These are phyloP conservation scores for Chloropsis cyanopogon DNA, from an alignment of 2,113 vertebrate genomes.

Conservation along the genomic window DNA sequence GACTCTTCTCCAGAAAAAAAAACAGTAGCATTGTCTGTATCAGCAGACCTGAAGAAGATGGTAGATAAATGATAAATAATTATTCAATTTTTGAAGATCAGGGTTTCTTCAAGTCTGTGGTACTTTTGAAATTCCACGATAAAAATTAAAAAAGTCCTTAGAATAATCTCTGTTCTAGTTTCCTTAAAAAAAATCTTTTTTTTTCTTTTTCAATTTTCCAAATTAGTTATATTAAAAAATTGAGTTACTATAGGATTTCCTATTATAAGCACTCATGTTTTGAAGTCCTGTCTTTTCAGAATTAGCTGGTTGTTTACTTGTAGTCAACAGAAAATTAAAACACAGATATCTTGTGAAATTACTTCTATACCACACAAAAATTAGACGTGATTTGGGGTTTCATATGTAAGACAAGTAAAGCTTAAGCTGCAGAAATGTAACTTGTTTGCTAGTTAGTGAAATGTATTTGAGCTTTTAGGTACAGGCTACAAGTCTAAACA, in stretches of 20 bases:
- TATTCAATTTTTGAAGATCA: neutral
- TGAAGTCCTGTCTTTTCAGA: neutral
- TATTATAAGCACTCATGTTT: neutral
- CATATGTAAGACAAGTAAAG: neutral
- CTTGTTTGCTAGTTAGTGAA: neutral
- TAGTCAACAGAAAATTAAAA: neutral
- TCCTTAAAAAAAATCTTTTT: neutral
- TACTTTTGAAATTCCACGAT: neutral
- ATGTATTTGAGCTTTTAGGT: neutral
- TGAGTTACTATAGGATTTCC: neutral
- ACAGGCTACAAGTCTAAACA: neutral
- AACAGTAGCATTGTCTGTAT: neutral
- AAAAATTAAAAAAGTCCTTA: neutral
- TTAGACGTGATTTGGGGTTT: neutral
- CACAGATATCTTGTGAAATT: neutral
- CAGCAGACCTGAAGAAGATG: neutral
- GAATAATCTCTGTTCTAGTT: neutral
- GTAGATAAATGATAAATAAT: neutral
- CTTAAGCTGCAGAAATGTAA: neutral
- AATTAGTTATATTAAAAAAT: neutral
- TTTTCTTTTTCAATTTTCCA: neutral
- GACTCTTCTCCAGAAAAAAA: neutral
- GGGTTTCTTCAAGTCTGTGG: neutral
- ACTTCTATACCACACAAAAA: neutral
- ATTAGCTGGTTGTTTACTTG: neutral